phyloP scores from a whole-genome alignment of 2,888 invertebrate species.

The Zeuzera pyrina region DNA sequence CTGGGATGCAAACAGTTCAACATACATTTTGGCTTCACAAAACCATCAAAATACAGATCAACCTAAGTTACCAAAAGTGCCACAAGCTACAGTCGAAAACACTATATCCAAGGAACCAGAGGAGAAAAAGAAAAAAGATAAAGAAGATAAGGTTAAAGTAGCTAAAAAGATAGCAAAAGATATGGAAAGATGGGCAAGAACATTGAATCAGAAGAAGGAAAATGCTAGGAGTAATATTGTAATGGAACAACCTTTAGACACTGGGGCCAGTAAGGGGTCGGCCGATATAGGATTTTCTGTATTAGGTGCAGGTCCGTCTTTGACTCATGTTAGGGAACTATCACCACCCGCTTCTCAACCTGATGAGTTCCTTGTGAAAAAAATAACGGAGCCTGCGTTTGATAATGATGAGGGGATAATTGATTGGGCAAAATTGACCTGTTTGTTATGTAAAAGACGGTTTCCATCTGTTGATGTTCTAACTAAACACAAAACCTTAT shows the following conservation, averaged over 20 bases:
- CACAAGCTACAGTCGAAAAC: slow-evolving; percentile 36
- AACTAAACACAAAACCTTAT: slow-evolving; percentile 91
- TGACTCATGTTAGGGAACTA: slow-evolving; percentile 46
- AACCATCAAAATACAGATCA: slow-evolving; percentile 48
- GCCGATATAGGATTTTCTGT: slow-evolving; percentile 96
- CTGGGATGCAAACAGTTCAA: slow-evolving; percentile 87
- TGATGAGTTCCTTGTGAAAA: slow-evolving; percentile 45
- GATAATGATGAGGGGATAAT: slow-evolving; percentile 85
- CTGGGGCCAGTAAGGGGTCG: slow-evolving; percentile 77
- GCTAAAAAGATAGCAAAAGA: slow-evolving; percentile 97
- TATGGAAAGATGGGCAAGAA: slow-evolving; percentile 93
- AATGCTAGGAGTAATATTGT: slow-evolving; percentile 58
- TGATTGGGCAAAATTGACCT: slow-evolving; percentile 93
- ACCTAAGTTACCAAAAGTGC: slow-evolving; percentile 38
- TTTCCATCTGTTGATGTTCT: slow-evolving; percentile 93
- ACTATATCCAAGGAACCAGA: slow-evolving; percentile 51
- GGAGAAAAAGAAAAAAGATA: slow-evolving; percentile 79
- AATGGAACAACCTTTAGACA: slow-evolving; percentile 58
- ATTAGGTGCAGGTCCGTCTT: slow-evolving; percentile 78
- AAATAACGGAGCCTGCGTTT: slow-evolving; percentile 62
- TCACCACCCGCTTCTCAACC: slow-evolving; percentile 38
- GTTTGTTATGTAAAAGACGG: slow-evolving; percentile 94
- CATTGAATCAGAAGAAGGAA: slow-evolving; percentile 96
- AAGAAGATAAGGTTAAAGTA: slow-evolving; percentile 95
- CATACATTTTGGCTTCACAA: slow-evolving; percentile 72